Evolutionary conservation across 2,888 invertebrate genomes (phyloP).

Genomic region (Rugalucina vietnamica): DNA sequence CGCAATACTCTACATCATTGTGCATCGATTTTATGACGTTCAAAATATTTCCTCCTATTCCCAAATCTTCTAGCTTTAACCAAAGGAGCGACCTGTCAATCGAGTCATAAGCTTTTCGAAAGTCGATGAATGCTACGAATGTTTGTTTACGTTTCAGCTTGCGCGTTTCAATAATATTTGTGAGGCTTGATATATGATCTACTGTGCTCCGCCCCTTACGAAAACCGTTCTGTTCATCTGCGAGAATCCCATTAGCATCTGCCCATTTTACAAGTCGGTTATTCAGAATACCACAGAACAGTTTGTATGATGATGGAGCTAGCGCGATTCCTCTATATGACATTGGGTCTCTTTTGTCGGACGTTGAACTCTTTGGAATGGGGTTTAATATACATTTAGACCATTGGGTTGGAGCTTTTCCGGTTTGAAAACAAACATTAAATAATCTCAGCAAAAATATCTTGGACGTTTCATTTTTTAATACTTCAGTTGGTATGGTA

Average conservation of each 20-base stretch:
- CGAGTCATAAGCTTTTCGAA: slow-evolving; percentile 22
- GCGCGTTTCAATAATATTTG: slow-evolving; percentile 21
- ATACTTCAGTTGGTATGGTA: no score
- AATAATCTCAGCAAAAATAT: no score
- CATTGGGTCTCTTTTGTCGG: no score
- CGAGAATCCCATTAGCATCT: slow-evolving; percentile 22
- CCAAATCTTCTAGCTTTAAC: neutral
- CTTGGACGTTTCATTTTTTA: no score
- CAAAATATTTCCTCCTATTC: slow-evolving; percentile 22
- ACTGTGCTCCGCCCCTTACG: slow-evolving; percentile 34
- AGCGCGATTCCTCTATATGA: slow-evolving; percentile 44
- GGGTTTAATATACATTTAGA: no score
- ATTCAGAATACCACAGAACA: slow-evolving; percentile 49
- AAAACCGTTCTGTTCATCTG: slow-evolving; percentile 50
- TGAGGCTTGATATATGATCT: slow-evolving; percentile 38
- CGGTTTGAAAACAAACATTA: no score
- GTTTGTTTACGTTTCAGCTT: neutral
- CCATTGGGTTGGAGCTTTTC: no score
- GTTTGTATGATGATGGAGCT: slow-evolving; percentile 42
- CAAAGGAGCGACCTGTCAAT: slow-evolving; percentile 12
- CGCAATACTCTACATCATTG: neutral
- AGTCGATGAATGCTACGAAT: slow-evolving; percentile 22
- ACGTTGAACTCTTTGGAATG: no score
- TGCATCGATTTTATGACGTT: slow-evolving; percentile 6
- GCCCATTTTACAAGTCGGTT: slow-evolving; percentile 22